Evolutionary conservation across 2,113 vertebrate genomes (phyloP).

Genomic region (Otolemur garnettii): DNA sequence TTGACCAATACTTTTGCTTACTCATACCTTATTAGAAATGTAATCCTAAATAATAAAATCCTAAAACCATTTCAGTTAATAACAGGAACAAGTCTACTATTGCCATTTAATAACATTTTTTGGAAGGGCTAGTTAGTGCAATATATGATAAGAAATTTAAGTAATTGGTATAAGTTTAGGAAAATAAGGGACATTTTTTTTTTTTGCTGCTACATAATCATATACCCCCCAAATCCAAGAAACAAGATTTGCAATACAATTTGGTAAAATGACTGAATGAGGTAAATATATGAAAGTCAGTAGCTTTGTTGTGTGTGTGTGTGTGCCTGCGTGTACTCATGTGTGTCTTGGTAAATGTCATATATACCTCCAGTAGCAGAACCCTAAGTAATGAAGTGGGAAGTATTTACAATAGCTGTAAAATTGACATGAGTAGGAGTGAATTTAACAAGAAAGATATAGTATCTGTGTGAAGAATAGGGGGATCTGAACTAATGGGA

Average conservation of each 20-base stretch:
- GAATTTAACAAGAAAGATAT: neutral
- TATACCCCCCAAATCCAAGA: slow-evolving; percentile 2
- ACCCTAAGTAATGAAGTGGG: neutral
- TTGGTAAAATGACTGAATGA: slow-evolving; percentile 40
- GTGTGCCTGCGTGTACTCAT: neutral
- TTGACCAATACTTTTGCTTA: neutral
- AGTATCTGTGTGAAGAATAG: neutral
- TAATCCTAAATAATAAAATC: slow-evolving; percentile 31
- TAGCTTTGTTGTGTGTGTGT: neutral
- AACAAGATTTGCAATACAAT: slow-evolving; percentile 4
- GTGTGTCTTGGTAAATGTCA: neutral
- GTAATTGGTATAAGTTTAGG: neutral
- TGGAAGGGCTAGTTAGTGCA: neutral
- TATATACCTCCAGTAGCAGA: neutral
- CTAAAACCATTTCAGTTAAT: neutral
- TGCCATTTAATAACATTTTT: neutral
- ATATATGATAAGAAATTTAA: neutral
- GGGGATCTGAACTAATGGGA: neutral
- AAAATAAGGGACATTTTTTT: neutral
- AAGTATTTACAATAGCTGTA: neutral
- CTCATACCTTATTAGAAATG: neutral
- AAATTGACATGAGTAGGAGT: neutral
- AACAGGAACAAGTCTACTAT: neutral
- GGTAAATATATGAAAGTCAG: neutral
- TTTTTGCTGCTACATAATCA: neutral